A percentile compares a stretch with the other conserved stretches of the same genome.
phyloP scores from a whole-genome alignment of 1,140 invertebrate genomes.

The Solenopsis fugax region DNA sequence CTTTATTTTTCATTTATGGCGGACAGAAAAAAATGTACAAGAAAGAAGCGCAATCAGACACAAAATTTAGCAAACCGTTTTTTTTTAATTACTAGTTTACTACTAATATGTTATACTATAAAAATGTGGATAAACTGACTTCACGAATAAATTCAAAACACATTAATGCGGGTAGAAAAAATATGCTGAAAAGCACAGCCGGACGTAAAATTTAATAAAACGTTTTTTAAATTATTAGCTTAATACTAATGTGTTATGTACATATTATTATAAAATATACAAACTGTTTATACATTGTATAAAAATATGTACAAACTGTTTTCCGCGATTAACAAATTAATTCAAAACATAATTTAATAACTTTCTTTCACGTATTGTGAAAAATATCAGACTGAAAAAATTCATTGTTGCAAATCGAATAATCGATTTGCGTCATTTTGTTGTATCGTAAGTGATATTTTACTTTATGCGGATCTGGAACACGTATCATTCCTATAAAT shows the following conservation, averaged over 20 bases:
- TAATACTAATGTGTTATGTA: not conserved
- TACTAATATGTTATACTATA: no score
- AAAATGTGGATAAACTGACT: no score
- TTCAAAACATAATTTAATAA: not conserved
- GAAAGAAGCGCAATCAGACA: not conserved
- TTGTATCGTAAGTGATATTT: not conserved
- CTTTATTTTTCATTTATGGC: slow-evolving; percentile 20
- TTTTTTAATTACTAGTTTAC: no score
- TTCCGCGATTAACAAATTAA: not conserved
- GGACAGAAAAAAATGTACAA: not conserved
- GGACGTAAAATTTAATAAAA: no score
- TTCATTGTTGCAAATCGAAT: not conserved
- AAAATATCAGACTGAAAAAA: not conserved
- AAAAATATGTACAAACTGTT: not conserved
- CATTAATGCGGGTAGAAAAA: no score
- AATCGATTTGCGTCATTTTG: not conserved
- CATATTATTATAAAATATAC: not conserved
- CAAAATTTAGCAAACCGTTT: not conserved
- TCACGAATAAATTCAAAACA: no score
- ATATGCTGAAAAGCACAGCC: no score
- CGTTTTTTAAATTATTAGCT: not conserved
- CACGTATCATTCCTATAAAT: not conserved
- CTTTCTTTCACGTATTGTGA: not conserved
- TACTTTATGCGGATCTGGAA: not conserved
- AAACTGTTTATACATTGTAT: no score